Conservation (phyloP, 35 echinoderm and acorn worm species). For the Hemicentrotus pulcherrimus region DNA sequence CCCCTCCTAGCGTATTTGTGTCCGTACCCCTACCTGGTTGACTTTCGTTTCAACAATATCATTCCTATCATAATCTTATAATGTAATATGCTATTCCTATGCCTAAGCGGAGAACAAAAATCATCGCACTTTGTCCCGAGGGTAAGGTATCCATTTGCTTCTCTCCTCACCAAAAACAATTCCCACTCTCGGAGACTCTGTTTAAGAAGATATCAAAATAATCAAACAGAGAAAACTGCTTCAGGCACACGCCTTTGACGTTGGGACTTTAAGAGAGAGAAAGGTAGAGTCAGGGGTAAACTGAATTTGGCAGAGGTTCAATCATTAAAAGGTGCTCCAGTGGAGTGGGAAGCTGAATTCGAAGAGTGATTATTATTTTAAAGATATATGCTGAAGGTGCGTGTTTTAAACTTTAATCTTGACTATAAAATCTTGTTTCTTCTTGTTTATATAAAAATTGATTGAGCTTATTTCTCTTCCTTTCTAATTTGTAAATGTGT, state of each 20-base stretch:
- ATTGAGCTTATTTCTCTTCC: no score
- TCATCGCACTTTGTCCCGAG: not conserved
- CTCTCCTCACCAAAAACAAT: conserved; percentile 12
- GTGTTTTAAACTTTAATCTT: not conserved
- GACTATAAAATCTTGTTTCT: no score
- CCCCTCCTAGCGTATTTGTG: not conserved
- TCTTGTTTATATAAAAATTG: no score
- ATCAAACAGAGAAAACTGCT: not conserved
- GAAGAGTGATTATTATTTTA: not conserved
- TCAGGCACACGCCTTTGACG: not conserved
- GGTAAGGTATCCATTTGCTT: not conserved
- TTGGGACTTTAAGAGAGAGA: not conserved
- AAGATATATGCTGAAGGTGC: not conserved
- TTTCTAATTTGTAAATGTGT: no score
- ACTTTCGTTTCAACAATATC: not conserved
- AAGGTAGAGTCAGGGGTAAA: not conserved
- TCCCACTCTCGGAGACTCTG: not conserved
- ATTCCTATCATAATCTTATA: conserved; percentile 14
- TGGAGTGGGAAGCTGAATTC: no score
- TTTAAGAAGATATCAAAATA: not conserved
- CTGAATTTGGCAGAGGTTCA: not conserved
- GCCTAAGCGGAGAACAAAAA: not conserved
- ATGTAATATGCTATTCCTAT: not conserved
- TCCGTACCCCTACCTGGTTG: not conserved
- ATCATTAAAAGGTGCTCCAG: no score